A percentile compares a stretch with the other conserved stretches of the same genome.
Conservation (phyloP, 2,888 invertebrate species). For the Microplitis manilae region DNA sequence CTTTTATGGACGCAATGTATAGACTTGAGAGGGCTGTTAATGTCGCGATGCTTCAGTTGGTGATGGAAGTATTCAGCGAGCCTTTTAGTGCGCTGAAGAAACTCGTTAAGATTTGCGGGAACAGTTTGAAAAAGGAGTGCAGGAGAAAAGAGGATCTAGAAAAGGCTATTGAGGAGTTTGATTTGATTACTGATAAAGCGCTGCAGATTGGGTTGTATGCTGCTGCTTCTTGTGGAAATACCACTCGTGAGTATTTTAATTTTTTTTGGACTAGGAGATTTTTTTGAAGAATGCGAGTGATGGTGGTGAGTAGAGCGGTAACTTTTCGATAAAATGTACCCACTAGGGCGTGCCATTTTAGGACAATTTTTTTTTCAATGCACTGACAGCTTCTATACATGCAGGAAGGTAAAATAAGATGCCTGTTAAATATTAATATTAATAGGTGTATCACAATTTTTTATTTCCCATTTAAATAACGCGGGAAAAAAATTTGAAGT, state of each 20-base stretch:
- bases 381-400: too few species aligned
- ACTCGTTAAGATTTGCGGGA: constrained; percentile 66
- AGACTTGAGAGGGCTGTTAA: constrained; percentile 79
- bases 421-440: too few species aligned
- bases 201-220: constrained; percentile 82
- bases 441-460: too few species aligned
- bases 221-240: constrained; percentile 75
- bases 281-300: too few species aligned
- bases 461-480: too few species aligned
- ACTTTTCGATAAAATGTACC: too few species aligned
- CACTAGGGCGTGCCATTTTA: too few species aligned
- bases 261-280: neutral
- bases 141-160: constrained; percentile 71
- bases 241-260: constrained; percentile 58
- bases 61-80: constrained; percentile 72
- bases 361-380: too few species aligned
- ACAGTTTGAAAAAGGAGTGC: constrained; percentile 58
- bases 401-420: too few species aligned
- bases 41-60: constrained; percentile 76
- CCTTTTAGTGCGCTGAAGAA: constrained; percentile 64
- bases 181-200: constrained; percentile 79
- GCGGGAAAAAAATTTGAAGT: too few species aligned
- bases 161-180: constrained; percentile 76
- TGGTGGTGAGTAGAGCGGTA: too few species aligned
- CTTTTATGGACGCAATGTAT: constrained; percentile 77